phyloP scores from a whole-genome alignment of 2,797 vertebrate genomes.

The Spatula versicolor region DNA sequence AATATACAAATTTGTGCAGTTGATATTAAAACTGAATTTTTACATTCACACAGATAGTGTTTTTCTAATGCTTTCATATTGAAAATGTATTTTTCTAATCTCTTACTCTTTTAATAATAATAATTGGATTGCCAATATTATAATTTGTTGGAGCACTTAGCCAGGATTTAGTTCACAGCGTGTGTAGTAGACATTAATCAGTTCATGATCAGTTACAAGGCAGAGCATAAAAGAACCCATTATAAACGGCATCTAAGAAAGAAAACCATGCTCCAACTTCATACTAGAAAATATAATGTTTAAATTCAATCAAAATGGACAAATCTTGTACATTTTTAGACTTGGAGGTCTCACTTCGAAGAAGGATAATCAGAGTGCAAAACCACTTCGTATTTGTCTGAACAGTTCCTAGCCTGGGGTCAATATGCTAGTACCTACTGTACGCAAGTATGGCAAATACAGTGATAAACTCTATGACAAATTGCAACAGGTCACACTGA shows the following conservation, averaged over 20 bases:
- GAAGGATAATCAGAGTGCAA: background rate
- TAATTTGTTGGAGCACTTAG: background rate
- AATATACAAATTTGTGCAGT: background rate
- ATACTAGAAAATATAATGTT: background rate
- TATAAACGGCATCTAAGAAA: background rate
- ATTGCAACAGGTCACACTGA: background rate
- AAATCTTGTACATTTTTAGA: background rate
- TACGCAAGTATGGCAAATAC: background rate
- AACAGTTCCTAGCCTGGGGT: background rate
- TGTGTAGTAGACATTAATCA: conserved; percentile 35
- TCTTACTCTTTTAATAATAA: background rate
- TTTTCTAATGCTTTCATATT: background rate
- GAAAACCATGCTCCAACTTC: conserved; percentile 17
- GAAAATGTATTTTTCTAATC: background rate
- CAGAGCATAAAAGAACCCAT: conserved; percentile 13
- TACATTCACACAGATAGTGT: background rate
- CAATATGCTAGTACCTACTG: background rate
- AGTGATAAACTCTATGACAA: background rate
- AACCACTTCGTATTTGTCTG: background rate
- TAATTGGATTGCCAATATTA: background rate
- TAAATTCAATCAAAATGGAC: conserved; percentile 17
- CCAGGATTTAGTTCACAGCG: conserved; percentile 5
- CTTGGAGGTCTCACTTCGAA: conserved; percentile 2
- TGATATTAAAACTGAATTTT: background rate
- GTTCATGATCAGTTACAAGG: conserved; percentile 46